phyloP scores from a whole-genome alignment of 2,113 vertebrate genomes.

The Chionodraco myersi region DNA sequence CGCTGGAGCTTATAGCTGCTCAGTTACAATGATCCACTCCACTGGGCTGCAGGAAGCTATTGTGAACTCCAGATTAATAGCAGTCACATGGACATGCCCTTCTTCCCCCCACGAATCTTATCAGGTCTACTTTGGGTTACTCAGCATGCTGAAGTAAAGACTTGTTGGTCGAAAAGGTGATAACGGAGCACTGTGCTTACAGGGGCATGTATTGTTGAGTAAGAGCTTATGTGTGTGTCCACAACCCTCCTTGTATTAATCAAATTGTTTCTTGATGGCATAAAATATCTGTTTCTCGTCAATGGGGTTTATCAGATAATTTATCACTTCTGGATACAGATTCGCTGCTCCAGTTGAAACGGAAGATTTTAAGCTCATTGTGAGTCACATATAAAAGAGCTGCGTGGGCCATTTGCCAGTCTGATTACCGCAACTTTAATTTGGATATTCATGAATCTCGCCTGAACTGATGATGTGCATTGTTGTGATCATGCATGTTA shows the following conservation, averaged over 20 bases:
- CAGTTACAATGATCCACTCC: conserved; percentile 64
- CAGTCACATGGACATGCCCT: conserved; percentile 45
- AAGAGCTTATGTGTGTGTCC: conserved; percentile 10
- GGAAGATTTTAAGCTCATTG: conserved; percentile 18
- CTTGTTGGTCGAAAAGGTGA: conserved; percentile 27
- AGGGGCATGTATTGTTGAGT: neutral
- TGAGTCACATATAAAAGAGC: conserved; percentile 16
- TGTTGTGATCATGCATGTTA: conserved; percentile 18
- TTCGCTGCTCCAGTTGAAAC: conserved; percentile 32
- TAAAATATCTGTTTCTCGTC: conserved; percentile 30
- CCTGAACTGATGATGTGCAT: neutral
- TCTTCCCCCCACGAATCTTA: conserved; percentile 53
- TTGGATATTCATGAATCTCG: conserved; percentile 34
- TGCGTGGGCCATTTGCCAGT: conserved; percentile 10
- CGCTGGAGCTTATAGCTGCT: conserved; percentile 42
- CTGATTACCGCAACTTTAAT: conserved; percentile 10
- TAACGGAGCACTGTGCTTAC: neutral
- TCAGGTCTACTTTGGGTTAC: conserved; percentile 36
- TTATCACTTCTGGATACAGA: conserved; percentile 30
- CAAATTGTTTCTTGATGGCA: neutral
- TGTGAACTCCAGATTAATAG: conserved; percentile 67
- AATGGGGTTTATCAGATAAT: conserved; percentile 41
- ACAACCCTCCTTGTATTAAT: conserved; percentile 14
- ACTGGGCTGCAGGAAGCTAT: conserved; percentile 61
- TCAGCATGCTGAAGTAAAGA: conserved; percentile 32